Base-by-base conservation (phyloP, 2,113 vertebrate species). In the Oxyruncus cristatus region DNA sequence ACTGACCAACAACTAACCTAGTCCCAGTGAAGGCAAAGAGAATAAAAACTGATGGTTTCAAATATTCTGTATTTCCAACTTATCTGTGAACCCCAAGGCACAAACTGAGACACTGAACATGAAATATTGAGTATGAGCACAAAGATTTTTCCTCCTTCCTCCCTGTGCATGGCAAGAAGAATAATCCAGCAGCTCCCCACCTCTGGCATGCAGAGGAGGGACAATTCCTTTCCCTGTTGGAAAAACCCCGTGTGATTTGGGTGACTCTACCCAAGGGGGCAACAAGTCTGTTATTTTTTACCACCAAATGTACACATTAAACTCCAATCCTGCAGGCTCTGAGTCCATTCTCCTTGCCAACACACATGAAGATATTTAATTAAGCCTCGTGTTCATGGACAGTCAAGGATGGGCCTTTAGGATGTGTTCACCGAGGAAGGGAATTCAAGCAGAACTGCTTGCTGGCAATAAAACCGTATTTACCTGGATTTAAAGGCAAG, bases 351-450 rank as follows among this genome's bases (percentile, higher is more conserved):
- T 52, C 46, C n/a, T 11, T 18, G 67, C 32, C 86, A 55, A 80
- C 8, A 21, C 2, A 0, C 0, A 0, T 4, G 14, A 55, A 82
- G 32, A 49, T 6, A 3, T n/a, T 42, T 35, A 42, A 77, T 37
- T 81, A 74, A 70, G 73, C 65, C 44, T 15, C 2, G 0, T 3
- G 18, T 9, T 82, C 7, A 6, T 11, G 35, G 70, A 46, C 3
- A 61, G 42, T 2, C 59, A 63, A 24, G 66, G 32, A 56, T 17
- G 16, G 61, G 56, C 28, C 63, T 71, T 83, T 21, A 27, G 72
- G 68, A 47, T 50, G 47, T 42, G 35, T 9, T 80, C 46, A 21
- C 16, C 32, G 12, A 32, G 42, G 44, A 65, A 77, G n/a, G 32
- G 70, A 55, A 71, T n/a, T 66, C 14, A 20, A 39, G 68, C 4